Percentiles rank a stretch among this genome's conserved stretches.
Evolutionary conservation across 2,113 vertebrate genomes (phyloP).

Genomic region (Zootoca vivipara): DNA sequence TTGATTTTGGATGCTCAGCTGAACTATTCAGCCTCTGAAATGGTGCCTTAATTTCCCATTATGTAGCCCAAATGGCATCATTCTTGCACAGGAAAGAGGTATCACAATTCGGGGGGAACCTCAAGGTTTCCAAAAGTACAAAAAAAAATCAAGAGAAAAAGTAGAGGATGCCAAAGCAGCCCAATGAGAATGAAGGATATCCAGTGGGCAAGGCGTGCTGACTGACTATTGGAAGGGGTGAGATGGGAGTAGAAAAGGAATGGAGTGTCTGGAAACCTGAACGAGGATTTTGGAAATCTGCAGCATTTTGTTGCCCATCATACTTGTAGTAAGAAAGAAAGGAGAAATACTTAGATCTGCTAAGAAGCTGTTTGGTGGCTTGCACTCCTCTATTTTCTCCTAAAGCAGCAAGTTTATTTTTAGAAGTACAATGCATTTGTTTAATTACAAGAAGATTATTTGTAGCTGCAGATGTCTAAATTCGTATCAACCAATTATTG

Average conservation of each 20-base stretch:
- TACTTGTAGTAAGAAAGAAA: not conserved
- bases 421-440: constrained; percentile 2
- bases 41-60: no score
- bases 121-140: not conserved
- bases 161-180: no score
- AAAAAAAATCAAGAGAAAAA: not conserved
- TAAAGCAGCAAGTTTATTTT: constrained; percentile 24
- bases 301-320: not conserved
- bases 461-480: not conserved
- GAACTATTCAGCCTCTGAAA: no score
- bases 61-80: no score
- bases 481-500: not conserved
- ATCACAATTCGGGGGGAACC: no score
- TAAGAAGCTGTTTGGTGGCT: not conserved
- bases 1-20: no score
- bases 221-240: not conserved
- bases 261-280: not conserved
- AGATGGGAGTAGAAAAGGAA: not conserved
- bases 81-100: no score
- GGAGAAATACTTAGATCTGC: not conserved
- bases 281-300: not conserved
- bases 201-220: not conserved
- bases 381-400: not conserved
- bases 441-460: not conserved
- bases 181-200: not conserved